These are phyloP conservation scores for Felis catus DNA, from an alignment of 2,113 vertebrate species.

Conservation along the genomic window F.catus_Fca126_mat1.0 CM031423.1:72593001-72593500, in stretches of 20 bases:
- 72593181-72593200: not conserved
- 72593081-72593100: not conserved
- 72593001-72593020: not conserved
- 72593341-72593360: not conserved
- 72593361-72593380: not conserved
- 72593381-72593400: not conserved
- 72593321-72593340: not conserved
- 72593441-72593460: not conserved
- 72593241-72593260: not conserved
- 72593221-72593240: not conserved
- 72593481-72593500: not conserved
- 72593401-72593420: not conserved
- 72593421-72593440: not conserved
- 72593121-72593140: not conserved
- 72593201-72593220: not conserved
- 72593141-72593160: not conserved
- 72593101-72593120: not conserved
- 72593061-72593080: not conserved
- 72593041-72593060: not conserved
- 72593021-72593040: not conserved
- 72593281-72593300: not conserved
- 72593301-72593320: not conserved
- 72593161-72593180: not conserved
- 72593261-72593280: not conserved
- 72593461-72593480: not conserved